These are phyloP conservation scores for Agrochola lychnidis DNA, from an alignment of 2,888 invertebrate species.

Conservation along the genomic window DNA sequence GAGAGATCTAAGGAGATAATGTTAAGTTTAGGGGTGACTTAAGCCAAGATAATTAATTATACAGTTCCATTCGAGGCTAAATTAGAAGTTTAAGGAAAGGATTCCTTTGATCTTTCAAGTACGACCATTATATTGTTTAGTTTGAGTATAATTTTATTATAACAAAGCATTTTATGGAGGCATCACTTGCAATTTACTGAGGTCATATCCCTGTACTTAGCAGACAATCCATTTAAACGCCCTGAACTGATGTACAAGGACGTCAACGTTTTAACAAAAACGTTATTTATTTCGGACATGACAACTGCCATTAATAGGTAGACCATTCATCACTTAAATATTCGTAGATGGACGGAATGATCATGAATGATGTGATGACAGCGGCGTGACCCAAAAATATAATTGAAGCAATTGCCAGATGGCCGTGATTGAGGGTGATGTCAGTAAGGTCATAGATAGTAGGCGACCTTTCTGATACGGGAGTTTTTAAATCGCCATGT, in stretches of 20 bases:
- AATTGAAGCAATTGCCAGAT: slow-evolving; percentile 63
- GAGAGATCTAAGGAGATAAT: too few species aligned
- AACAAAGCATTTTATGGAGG: slow-evolving; percentile 8
- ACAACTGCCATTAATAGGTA: slow-evolving; percentile 9
- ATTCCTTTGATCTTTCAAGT: not conserved
- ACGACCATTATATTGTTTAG: not conserved
- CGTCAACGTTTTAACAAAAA: slow-evolving; percentile 2
- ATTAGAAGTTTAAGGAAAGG: not conserved
- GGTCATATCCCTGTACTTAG: slow-evolving; percentile 23
- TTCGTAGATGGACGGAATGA: slow-evolving; percentile 34
- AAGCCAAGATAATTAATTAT: too few species aligned
- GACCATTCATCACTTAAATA: slow-evolving; percentile 33
- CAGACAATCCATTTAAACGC: not conserved
- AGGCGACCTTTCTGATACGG: slow-evolving; percentile 58
- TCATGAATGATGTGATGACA: slow-evolving; percentile 44
- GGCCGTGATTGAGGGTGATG: slow-evolving; percentile 63
- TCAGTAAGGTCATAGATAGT: slow-evolving; percentile 69
- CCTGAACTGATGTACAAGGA: not conserved
- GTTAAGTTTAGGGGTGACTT: too few species aligned
- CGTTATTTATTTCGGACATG: slow-evolving; percentile 5
- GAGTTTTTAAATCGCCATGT: slow-evolving; percentile 30
- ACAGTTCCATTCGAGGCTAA: not conserved
- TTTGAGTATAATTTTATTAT: not conserved
- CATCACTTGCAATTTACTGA: slow-evolving; percentile 24
- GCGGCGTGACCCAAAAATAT: slow-evolving; percentile 61